A percentile compares a stretch with the other conserved stretches of the same genome.
Conservation (phyloP, 2,888 invertebrate species). For the Agapostemon virescens region DNA sequence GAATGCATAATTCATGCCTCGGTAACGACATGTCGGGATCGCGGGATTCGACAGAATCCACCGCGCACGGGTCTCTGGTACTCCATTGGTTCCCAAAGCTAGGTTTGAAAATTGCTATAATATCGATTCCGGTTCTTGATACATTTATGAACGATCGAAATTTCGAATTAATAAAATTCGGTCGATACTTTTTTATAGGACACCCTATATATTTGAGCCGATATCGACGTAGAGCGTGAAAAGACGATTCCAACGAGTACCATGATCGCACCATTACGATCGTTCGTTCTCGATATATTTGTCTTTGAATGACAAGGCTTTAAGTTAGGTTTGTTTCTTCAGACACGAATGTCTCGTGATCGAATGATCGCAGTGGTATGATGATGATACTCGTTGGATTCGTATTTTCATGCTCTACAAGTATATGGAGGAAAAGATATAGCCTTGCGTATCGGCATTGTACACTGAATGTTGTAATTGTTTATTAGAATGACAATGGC, state of each 20-base stretch:
- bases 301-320: background rate
- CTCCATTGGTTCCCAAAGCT: background rate
- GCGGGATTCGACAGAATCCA: conserved; percentile 5
- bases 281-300: background rate
- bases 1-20: conserved; percentile 61
- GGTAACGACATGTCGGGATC: conserved; percentile 12
- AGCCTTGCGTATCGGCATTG: background rate
- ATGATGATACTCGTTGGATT: background rate
- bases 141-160: no score
- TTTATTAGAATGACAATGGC: no score
- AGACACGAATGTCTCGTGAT: background rate
- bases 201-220: background rate
- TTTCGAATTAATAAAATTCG: no score
- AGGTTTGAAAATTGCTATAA: no score
- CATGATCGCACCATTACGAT: background rate
- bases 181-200: background rate
- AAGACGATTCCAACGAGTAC: background rate
- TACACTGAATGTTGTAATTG: background rate
- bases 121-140: no score
- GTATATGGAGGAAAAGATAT: background rate
- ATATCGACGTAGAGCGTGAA: background rate
- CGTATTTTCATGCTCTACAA: background rate
- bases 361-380: background rate
- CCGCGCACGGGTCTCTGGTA: background rate
- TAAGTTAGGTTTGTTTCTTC: background rate